Evolutionary conservation across 2,888 invertebrate genomes (phyloP).

Genomic region (Cheilosia pagana): DNA sequence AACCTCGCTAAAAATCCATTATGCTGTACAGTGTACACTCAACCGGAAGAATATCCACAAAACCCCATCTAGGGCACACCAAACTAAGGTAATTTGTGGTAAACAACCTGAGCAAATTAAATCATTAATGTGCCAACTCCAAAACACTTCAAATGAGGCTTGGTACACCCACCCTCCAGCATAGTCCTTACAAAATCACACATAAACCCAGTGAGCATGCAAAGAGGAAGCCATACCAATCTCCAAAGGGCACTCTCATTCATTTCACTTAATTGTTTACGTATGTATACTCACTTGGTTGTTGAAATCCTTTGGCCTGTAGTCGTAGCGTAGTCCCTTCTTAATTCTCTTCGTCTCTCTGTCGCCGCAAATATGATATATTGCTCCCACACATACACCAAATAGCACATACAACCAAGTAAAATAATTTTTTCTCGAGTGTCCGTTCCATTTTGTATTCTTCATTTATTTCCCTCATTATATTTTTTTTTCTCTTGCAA

Average conservation of each 20-base stretch:
- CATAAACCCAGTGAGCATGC: neutral
- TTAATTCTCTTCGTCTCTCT: slow-evolving; percentile 16
- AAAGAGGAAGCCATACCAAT: slow-evolving; percentile 9
- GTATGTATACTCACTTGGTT: slow-evolving; percentile 23
- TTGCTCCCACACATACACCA: neutral
- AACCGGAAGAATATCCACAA: slow-evolving; percentile 20
- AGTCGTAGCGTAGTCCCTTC: neutral
- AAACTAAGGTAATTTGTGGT: slow-evolving; percentile 35
- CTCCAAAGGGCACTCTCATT: slow-evolving; percentile 58
- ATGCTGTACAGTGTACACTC: neutral
- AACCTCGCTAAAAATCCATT: neutral
- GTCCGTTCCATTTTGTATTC: slow-evolving; percentile 65
- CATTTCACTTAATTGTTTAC: slow-evolving; percentile 71
- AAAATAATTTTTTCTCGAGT: slow-evolving; percentile 64
- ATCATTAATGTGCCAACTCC: slow-evolving; percentile 69
- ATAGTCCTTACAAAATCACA: slow-evolving; percentile 3
- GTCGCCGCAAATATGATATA: slow-evolving; percentile 18
- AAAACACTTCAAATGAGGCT: slow-evolving; percentile 60
- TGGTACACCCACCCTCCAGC: neutral
- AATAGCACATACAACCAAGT: slow-evolving; percentile 45
- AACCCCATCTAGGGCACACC: slow-evolving; percentile 17
- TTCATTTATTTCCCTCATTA: slow-evolving; percentile 16
- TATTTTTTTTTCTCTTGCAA: slow-evolving; percentile 26
- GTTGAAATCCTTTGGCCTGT: slow-evolving; percentile 29
- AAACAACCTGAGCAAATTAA: slow-evolving; percentile 67